Evolutionary conservation across 35 echinoderm and acorn worm species (phyloP).

Genomic region (Chiridota heheva): DNA sequence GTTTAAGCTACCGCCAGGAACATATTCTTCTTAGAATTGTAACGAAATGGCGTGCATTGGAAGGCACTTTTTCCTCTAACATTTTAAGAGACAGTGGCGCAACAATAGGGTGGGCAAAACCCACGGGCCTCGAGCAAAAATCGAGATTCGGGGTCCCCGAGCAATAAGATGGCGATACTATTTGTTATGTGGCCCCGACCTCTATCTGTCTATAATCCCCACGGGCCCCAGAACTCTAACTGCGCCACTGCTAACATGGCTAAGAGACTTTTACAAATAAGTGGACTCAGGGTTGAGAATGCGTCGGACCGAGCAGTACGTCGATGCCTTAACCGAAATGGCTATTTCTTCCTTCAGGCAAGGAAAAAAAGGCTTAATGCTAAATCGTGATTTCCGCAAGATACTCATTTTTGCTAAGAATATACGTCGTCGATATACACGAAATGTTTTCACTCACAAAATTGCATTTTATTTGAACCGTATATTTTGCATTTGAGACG

Average conservation of each 20-base stretch:
- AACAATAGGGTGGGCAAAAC: too few relatives aligned
- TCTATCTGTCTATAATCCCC: too few relatives aligned
- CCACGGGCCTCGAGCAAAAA: too few relatives aligned
- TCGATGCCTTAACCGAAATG: too few relatives aligned
- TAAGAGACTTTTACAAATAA: slow-evolving; percentile 4
- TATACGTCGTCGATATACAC: neutral
- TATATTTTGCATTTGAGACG: too few relatives aligned
- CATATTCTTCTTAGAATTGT: neutral
- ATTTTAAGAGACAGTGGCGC: too few relatives aligned
- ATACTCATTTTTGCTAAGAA: neutral
- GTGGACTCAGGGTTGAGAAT: slow-evolving; percentile 8
- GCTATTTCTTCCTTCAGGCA: neutral
- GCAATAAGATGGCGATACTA: too few relatives aligned
- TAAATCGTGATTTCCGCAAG: neutral
- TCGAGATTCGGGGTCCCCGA: too few relatives aligned
- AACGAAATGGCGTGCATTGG: neutral
- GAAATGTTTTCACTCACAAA: neutral
- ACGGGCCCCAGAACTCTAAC: too few relatives aligned
- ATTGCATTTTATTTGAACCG: slow-evolving; percentile 22
- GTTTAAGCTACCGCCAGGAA: slow-evolving; percentile 2
- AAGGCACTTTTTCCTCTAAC: slow-evolving; percentile 14
- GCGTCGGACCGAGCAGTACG: too few relatives aligned
- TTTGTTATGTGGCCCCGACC: too few relatives aligned
- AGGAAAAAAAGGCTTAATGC: neutral
- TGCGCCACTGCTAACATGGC: too few relatives aligned